phyloP scores from a whole-genome alignment of 2,797 vertebrate species.

The Sebastes wilsoni region DNA sequence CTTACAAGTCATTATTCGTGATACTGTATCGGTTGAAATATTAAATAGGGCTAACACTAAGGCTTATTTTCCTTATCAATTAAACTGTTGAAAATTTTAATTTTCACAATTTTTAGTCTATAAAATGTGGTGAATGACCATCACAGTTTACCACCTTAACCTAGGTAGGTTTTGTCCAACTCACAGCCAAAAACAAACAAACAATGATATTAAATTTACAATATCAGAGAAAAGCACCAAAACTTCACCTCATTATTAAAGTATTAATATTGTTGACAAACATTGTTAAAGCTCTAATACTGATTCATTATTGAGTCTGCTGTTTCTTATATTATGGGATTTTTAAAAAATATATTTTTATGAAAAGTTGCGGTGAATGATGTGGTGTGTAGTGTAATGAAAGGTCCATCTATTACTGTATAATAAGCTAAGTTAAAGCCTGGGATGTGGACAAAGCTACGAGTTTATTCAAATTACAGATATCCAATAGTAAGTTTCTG shows the following conservation, averaged over 20 bases:
- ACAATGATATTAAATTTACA: not conserved
- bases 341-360: no score
- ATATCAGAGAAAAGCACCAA: not conserved
- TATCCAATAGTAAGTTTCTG: not conserved
- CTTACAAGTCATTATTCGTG: not conserved
- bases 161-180: not conserved
- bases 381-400: not conserved
- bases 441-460: not conserved
- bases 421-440: not conserved
- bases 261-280: not conserved
- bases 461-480: not conserved
- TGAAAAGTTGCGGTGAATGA: not conserved
- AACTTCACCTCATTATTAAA: no score
- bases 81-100: not conserved
- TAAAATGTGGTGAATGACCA: not conserved
- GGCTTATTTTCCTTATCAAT: not conserved
- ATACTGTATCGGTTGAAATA: not conserved
- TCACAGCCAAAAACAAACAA: not conserved
- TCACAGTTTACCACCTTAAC: not conserved
- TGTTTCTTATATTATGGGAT: no score
- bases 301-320: not conserved
- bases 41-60: not conserved
- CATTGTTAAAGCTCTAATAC: no score
- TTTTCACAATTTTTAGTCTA: no score
- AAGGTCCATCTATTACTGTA: not conserved